phyloP scores from a whole-genome alignment of 2,888 invertebrate species.

The Drosophila conformis region DNA sequence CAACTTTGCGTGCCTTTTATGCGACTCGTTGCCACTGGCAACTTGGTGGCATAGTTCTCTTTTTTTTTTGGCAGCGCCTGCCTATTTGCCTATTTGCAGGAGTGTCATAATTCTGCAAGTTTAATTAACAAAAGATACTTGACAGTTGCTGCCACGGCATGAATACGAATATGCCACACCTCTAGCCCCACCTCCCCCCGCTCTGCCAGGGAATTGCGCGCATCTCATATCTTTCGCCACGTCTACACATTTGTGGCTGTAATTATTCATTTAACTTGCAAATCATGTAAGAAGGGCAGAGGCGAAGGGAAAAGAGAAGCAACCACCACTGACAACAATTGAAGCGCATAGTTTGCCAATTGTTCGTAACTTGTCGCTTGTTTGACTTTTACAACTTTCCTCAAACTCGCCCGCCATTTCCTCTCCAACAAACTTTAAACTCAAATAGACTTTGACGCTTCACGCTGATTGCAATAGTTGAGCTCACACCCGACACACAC shows the following conservation, averaged over 20 bases:
- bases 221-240: constrained; percentile 15
- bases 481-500: constrained; percentile 18
- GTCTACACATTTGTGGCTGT: constrained; percentile 65
- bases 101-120: constrained; percentile 80
- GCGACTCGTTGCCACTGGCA: constrained; percentile 51
- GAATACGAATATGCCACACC: constrained; percentile 69
- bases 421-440: constrained; percentile 46
- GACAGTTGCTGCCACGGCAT: constrained; percentile 73
- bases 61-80: constrained; percentile 27
- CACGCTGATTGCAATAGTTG: constrained; percentile 75
- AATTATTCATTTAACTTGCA: constrained; percentile 80
- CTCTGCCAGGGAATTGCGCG: background rate
- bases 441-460: constrained; percentile 80
- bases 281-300: constrained; percentile 40
- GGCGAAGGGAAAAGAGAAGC: constrained; percentile 1
- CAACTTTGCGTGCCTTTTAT: constrained; percentile 56
- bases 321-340: constrained; percentile 57
- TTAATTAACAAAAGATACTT: constrained; percentile 80
- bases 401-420: background rate
- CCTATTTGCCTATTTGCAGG: constrained; percentile 60
- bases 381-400: constrained; percentile 74
- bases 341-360: constrained; percentile 77
- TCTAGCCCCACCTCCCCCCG: background rate
- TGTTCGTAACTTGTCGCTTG: constrained; percentile 69
- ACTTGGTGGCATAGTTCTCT: constrained; percentile 48